Percentiles rank a stretch among this genome's conserved stretches.
These are phyloP conservation scores for Acrobasis consociella DNA, from an alignment of 2,888 invertebrate species.

Conservation along the genomic window DNA sequence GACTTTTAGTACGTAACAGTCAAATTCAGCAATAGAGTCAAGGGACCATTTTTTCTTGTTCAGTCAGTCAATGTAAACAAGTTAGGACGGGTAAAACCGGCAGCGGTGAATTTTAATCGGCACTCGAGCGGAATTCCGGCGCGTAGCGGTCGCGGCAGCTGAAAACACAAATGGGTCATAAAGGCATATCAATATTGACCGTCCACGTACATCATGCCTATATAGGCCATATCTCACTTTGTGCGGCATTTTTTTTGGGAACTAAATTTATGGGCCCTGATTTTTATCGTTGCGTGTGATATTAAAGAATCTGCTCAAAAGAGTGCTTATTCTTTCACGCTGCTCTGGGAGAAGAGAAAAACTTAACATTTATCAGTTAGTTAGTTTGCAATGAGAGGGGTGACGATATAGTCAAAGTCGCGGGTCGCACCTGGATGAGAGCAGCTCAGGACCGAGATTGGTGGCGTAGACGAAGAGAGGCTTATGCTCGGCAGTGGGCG, in stretches of 20 bases:
- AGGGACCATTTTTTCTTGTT: not conserved
- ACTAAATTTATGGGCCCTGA: constrained; percentile 61
- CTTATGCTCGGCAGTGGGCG: too few relatives aligned
- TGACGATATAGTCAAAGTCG: too few relatives aligned
- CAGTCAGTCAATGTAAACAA: constrained; percentile 47
- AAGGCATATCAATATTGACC: constrained; percentile 79
- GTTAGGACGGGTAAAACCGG: constrained; percentile 50
- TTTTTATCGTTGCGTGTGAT: constrained; percentile 39
- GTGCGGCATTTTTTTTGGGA: constrained; percentile 54
- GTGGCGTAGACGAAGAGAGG: too few relatives aligned
- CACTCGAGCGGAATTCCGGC: constrained; percentile 60
- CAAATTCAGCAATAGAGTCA: too few relatives aligned
- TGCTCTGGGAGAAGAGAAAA: too few relatives aligned
- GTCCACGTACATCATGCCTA: constrained; percentile 66
- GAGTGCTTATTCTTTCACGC: not conserved
- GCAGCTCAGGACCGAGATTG: too few relatives aligned
- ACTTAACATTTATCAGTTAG: too few relatives aligned
- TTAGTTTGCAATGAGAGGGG: too few relatives aligned
- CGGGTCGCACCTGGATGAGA: too few relatives aligned
- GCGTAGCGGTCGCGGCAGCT: constrained; percentile 49
- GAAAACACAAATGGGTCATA: constrained; percentile 79
- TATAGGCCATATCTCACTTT: constrained; percentile 68
- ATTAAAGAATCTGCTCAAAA: not conserved
- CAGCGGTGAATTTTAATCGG: constrained; percentile 63
- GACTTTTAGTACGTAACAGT: too few relatives aligned